Percentiles rank a stretch among this genome's conserved stretches.
Conservation (phyloP, 1,140 invertebrate genomes). For the Procambarus virginalis region DNA sequence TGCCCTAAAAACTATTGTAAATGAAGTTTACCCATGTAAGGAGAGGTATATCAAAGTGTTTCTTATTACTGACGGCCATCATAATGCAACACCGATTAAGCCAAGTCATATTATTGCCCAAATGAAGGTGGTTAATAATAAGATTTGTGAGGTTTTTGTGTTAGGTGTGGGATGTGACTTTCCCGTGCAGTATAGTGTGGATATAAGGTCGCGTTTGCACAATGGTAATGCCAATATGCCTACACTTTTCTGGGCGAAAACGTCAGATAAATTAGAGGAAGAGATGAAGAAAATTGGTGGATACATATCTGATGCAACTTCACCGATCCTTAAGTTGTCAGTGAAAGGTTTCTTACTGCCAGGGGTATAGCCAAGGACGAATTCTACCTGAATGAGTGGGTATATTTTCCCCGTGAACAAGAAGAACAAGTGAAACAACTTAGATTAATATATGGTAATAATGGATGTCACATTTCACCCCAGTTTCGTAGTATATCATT, state of each 20-base stretch:
- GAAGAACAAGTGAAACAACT: no score
- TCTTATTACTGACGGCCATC: slow-evolving; percentile 51
- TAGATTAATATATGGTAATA: no score
- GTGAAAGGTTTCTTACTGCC: no score
- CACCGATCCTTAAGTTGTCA: no score
- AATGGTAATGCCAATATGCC: slow-evolving; percentile 61
- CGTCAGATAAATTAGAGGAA: no score
- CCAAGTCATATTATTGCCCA: slow-evolving; percentile 3
- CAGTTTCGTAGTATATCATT: no score
- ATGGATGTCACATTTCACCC: no score
- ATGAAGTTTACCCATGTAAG: neutral
- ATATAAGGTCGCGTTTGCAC: slow-evolving; percentile 51
- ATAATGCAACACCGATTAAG: neutral
- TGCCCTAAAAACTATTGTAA: slow-evolving; percentile 10
- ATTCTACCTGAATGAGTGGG: no score
- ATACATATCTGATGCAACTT: no score
- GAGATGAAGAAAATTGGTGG: no score
- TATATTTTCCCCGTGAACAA: no score
- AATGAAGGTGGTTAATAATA: neutral
- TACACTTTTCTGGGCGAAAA: slow-evolving; percentile 8
- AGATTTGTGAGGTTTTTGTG: slow-evolving; percentile 46
- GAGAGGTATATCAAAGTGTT: slow-evolving; percentile 32
- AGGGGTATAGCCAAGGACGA: no score
- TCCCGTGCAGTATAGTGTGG: slow-evolving; percentile 58
- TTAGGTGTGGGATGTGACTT: slow-evolving; percentile 44